A percentile compares a stretch with the other conserved stretches of the same genome.
These are phyloP conservation scores for Zygaena filipendulae DNA, from an alignment of 2,888 invertebrate species.

Conservation along the genomic window DNA sequence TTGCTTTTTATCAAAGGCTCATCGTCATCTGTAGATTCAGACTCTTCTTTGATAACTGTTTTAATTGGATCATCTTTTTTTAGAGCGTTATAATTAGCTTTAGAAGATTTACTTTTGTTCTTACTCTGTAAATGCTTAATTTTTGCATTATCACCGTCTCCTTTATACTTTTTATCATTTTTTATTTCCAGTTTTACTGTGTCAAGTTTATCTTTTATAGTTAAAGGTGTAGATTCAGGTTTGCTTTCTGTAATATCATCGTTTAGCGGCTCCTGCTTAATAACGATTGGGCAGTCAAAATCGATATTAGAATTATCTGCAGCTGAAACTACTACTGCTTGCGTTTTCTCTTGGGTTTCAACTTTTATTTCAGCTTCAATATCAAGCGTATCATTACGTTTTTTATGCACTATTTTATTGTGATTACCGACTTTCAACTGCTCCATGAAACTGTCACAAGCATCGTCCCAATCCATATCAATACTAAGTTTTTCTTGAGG, in stretches of 20 bases:
- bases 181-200: conserved; percentile 17
- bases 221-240: conserved; percentile 14
- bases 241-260: conserved; percentile 35
- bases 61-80: conserved; percentile 20
- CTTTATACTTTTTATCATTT: not conserved
- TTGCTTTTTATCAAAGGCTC: conserved; percentile 55
- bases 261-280: conserved; percentile 47
- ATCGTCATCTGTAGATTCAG: conserved; percentile 53
- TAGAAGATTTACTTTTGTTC: conserved; percentile 16
- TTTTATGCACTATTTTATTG: conserved; percentile 67
- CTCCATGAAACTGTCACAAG: conserved; percentile 83
- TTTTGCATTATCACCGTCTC: conserved; percentile 11
- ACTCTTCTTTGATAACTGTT: conserved; percentile 40
- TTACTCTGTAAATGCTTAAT: too few species aligned
- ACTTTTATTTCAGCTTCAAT: conserved; percentile 28
- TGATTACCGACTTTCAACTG: conserved; percentile 72
- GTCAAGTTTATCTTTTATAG: conserved; percentile 6
- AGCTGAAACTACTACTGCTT: conserved; percentile 2
- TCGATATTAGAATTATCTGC: conserved; percentile 2
- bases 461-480: conserved; percentile 71
- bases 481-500: conserved; percentile 31
- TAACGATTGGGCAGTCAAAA: conserved; percentile 13
- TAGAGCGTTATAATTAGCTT: conserved; percentile 19
- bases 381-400: conserved; percentile 42
- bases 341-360: conserved; percentile 14